These are phyloP conservation scores for Cossypha heuglini DNA, from an alignment of 2,797 vertebrate species.

Conservation along the genomic window DNA sequence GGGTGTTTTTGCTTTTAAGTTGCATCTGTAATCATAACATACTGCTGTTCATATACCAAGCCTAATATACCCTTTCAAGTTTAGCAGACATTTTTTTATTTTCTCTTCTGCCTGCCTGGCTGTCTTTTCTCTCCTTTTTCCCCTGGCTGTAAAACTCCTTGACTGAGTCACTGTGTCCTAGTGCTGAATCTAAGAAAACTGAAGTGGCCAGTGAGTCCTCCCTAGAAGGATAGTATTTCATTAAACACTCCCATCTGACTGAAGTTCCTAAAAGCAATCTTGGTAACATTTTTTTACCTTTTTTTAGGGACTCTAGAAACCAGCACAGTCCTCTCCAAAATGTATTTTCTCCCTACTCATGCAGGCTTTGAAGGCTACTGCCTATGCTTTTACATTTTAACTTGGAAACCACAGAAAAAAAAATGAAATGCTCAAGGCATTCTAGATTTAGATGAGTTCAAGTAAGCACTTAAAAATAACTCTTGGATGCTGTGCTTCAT, in stretches of 20 bases:
- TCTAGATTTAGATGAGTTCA: constrained; percentile 8
- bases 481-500: neutral
- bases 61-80: neutral
- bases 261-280: neutral
- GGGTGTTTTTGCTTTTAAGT: neutral
- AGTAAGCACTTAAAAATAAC: neutral
- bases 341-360: neutral
- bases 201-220: neutral
- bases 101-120: neutral
- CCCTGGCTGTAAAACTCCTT: neutral
- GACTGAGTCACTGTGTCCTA: neutral
- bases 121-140: neutral
- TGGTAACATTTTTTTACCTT: neutral
- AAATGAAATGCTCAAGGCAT: neutral
- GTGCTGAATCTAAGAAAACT: neutral
- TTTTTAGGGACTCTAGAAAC: neutral
- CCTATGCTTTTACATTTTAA: neutral
- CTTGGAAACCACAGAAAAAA: neutral
- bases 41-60: neutral
- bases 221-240: neutral
- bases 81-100: neutral
- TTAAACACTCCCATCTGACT: neutral
- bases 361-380: neutral
- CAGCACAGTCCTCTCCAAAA: neutral
- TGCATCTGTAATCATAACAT: neutral